Conservation (phyloP, 2,888 invertebrate species). For the Lingula anatina region DNA sequence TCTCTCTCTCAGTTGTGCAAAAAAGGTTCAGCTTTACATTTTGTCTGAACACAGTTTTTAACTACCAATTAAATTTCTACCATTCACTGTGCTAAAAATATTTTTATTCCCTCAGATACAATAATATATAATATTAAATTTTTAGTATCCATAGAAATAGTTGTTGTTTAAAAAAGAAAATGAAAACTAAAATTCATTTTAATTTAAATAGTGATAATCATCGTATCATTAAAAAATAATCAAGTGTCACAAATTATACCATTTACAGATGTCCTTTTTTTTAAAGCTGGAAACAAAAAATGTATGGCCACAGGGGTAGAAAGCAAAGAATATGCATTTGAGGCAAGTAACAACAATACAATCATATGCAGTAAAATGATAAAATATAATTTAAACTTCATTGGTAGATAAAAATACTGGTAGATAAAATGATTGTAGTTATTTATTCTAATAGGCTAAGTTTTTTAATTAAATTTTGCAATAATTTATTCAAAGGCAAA, state of each 20-base stretch:
- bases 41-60: neutral
- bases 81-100: neutral
- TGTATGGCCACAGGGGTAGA: neutral
- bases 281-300: neutral
- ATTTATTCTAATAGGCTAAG: too few species aligned
- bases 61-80: neutral
- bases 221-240: too few species aligned
- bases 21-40: neutral
- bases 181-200: too few species aligned
- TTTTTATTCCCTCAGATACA: neutral
- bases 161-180: too few species aligned
- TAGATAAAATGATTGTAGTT: too few species aligned
- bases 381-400: conserved; percentile 5
- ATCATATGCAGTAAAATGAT: neutral
- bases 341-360: conserved; percentile 7
- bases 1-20: neutral
- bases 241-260: neutral
- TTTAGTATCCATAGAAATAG: too few species aligned
- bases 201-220: too few species aligned
- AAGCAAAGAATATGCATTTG: conserved; percentile 17
- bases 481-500: too few species aligned
- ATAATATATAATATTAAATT: too few species aligned
- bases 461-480: too few species aligned
- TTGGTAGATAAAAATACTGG: too few species aligned
- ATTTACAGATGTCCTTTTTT: neutral